Evolutionary conservation across 1,140 invertebrate species (phyloP).

Genomic region (Centruroides sculpturatus): DNA sequence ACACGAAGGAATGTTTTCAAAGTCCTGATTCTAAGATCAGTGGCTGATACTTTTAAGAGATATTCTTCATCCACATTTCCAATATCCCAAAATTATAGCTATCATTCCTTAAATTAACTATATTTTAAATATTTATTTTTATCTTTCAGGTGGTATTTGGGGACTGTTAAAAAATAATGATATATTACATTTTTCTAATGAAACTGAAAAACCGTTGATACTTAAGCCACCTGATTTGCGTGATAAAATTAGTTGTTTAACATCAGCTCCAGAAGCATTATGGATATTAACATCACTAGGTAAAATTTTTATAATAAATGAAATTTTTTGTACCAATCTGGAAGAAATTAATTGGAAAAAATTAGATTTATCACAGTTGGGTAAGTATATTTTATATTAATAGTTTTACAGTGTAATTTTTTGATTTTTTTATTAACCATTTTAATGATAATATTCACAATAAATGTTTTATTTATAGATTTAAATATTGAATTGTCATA

Average conservation of each 20-base stretch:
- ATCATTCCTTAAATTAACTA: not conserved
- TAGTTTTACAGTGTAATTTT: no score
- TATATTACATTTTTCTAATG: constrained; percentile 27
- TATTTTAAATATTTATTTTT: not conserved
- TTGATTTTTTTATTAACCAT: no score
- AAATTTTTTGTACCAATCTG: constrained; percentile 26
- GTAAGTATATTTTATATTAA: constrained; percentile 19
- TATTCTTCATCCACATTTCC: no score
- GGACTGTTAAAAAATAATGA: constrained; percentile 29
- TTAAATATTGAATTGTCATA: no score
- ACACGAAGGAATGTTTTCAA: no score
- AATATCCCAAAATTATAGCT: no score
- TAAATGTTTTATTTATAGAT: no score
- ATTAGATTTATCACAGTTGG: constrained; percentile 33
- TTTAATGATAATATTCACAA: no score
- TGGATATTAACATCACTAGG: constrained; percentile 35
- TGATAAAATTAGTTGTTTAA: constrained; percentile 24
- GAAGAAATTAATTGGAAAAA: constrained; percentile 31
- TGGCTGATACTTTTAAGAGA: no score
- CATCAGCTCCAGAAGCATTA: constrained; percentile 28
- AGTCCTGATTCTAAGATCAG: no score
- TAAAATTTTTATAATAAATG: constrained; percentile 31
- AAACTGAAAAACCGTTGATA: constrained; percentile 16
- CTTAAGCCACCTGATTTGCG: constrained; percentile 10
- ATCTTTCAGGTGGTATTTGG: constrained; percentile 30